Evolutionary conservation across 2,797 vertebrate genomes (phyloP), one percentile per base, ranked within the genome.

Genomic region (Coracias cyanogaster): DNA sequence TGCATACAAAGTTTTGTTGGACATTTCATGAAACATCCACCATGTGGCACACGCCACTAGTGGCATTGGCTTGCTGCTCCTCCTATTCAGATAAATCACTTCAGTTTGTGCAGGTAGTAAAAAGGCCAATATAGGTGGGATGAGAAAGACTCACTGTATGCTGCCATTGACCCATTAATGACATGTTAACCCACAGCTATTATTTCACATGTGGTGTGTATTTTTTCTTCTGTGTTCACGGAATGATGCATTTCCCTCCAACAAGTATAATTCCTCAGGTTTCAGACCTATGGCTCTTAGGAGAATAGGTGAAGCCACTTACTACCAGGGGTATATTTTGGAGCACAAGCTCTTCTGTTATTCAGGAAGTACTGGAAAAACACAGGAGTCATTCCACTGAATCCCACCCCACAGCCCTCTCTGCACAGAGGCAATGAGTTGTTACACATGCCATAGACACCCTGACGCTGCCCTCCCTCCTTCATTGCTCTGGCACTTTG

Each of bases 1-100:
- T 60, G 7, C 2, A 3, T 3, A 17, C 6, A 35, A 84, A 58
- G 26, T 8, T 90, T 78, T 73, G 29, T 49, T 66, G 2, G 21
- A 3, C 28, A 24, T 18, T 5, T n/a, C 3, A 39, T n/a, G 25
- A 90, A 93, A 82, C 62, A 77, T 5, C 28, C 22, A 54, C 13
- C 6, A 1, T 0, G 6, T 37, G 20, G 8, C 41, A 46, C 35
- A 17, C 15, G 4, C 29, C 4, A 0, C 16, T 46, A 48, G 20
- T 21, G 6, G 41, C 33, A 70, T 6, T 39, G 15, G 6, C n/a
- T 80, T 51, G 17, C 33, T 52, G 7, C 8, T 65, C 17, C 17
- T 69, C 77, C 43, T 61, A 28, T 6, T 71, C 37, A 49, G 33
- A 16, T 21, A 49, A 61, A 82, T 33, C 14, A 6, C 10, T 60